Evolutionary conservation across 2,113 vertebrate genomes (phyloP), one percentile per base, ranked within the genome.

Genomic region (Chelonoidis abingdonii): DNA sequence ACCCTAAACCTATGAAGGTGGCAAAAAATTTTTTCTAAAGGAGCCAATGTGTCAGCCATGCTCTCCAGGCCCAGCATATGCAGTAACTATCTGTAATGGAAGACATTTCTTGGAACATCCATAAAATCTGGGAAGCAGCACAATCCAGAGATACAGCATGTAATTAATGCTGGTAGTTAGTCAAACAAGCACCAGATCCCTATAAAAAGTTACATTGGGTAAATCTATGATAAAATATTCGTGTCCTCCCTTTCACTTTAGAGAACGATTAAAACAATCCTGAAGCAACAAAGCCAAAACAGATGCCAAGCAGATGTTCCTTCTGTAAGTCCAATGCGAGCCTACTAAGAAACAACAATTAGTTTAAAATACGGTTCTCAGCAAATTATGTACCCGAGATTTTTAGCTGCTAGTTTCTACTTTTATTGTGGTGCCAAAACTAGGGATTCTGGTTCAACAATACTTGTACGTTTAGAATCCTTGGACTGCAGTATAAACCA

Each of bases 221-320:
- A 91, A 97, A 89, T 84, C 88, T 35, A 76, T 50, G 78, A 56
- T 90, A 84, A 95, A 96, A 83, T 81, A 94, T 49, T 38, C 92
- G 83, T 86, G 89, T 44, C 96, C 93, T 86, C 95, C 50, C 54
- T 87, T 94, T 94, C 95, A 87, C 93, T 96, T 95, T 90, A 83
- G 83, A 86, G 89, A 90, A 82, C 76, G 87, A 89, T 49, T 89
- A 92, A 89, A 89, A 93, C 94, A 94, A 94, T 93, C 92, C 83
- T 81, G 54, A 92, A 22, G 52, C 10, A 94, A 79, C 27, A 86
- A 79, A 94, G 82, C 79, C 92, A 83, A 21, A 10, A 86, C 97
- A 97, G 97, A 94, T 97, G 97, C 90, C 14, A 85, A 92, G 86
- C 97, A 98, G 92, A 97, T 97, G 96, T 92, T 93, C 65, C 38